Evolutionary conservation across 2,797 vertebrate genomes (phyloP).

Genomic region (Galagoides demidoff): DNA sequence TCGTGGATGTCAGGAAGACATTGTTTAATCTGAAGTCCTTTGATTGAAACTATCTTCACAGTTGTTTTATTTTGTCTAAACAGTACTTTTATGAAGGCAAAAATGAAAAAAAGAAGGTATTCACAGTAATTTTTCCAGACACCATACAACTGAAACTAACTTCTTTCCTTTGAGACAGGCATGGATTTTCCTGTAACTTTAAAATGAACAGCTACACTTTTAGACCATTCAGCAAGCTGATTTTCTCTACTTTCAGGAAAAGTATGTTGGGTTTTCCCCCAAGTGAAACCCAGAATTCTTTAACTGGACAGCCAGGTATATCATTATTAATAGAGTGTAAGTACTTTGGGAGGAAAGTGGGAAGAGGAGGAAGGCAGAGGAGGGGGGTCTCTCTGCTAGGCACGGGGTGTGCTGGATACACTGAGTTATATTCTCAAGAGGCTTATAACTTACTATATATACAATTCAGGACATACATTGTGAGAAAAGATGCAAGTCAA

Average conservation of each 20-base stretch:
- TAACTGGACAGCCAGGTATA: neutral
- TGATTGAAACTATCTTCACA: slow-evolving; percentile 35
- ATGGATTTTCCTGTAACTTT: slow-evolving; percentile 34
- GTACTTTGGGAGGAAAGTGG: neutral
- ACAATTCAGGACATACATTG: neutral
- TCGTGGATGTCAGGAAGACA: neutral
- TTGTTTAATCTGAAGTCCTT: slow-evolving; percentile 31
- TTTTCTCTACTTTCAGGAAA: neutral
- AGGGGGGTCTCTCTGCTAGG: neutral
- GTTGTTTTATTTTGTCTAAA: slow-evolving; percentile 38
- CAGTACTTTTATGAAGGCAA: slow-evolving; percentile 43
- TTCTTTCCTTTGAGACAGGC: neutral
- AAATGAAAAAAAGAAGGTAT: slow-evolving; percentile 8
- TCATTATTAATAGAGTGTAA: neutral
- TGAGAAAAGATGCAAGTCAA: slow-evolving; percentile 37
- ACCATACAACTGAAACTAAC: slow-evolving; percentile 20
- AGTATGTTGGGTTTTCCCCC: neutral
- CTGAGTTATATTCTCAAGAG: neutral
- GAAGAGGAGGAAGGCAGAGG: neutral
- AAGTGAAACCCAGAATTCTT: slow-evolving; percentile 27
- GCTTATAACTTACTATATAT: neutral
- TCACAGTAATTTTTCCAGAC: slow-evolving; percentile 34
- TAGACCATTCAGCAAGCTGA: neutral
- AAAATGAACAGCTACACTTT: slow-evolving; percentile 49
- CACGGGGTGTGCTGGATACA: neutral